Conservation (phyloP, 2,113 vertebrate species). For the Edolisoma coerulescens region DNA sequence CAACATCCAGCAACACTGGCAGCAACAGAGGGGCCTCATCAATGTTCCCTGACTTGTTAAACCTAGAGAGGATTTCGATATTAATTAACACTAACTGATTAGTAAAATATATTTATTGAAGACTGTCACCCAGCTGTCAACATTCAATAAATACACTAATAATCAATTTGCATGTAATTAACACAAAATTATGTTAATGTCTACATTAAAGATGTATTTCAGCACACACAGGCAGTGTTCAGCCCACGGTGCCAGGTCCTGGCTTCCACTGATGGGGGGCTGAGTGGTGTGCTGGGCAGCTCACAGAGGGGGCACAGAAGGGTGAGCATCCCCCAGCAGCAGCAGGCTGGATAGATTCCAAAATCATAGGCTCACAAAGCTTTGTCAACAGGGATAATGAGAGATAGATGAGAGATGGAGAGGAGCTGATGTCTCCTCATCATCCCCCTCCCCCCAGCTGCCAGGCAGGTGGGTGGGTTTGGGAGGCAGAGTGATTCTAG, state of each 20-base stretch:
- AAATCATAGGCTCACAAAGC: not conserved
- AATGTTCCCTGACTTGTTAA: not conserved
- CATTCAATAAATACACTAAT: constrained; percentile 37
- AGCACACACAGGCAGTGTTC: not conserved
- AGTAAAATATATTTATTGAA: constrained; percentile 45
- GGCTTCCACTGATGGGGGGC: accelerated
- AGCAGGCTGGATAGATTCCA: not conserved
- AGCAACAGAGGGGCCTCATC: not conserved
- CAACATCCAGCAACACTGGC: not conserved
- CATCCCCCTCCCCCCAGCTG: not conserved
- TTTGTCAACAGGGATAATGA: not conserved
- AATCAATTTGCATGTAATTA: constrained; percentile 35
- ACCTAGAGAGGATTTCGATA: not conserved
- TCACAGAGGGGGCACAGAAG: not conserved
- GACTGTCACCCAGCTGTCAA: constrained; percentile 25
- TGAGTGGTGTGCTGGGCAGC: not conserved
- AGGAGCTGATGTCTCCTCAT: not conserved
- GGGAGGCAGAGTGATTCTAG: not conserved
- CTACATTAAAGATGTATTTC: constrained; percentile 2
- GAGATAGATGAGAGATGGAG: not conserved
- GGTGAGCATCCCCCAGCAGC: not conserved
- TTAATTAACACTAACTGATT: constrained; percentile 43
- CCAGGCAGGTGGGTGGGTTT: not conserved
- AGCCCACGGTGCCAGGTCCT: accelerated
- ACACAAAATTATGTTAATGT: not conserved